Evolutionary conservation across 2,113 vertebrate genomes (phyloP), one percentile per base, ranked within the genome.

Genomic region (Megaceryle maxima): DNA sequence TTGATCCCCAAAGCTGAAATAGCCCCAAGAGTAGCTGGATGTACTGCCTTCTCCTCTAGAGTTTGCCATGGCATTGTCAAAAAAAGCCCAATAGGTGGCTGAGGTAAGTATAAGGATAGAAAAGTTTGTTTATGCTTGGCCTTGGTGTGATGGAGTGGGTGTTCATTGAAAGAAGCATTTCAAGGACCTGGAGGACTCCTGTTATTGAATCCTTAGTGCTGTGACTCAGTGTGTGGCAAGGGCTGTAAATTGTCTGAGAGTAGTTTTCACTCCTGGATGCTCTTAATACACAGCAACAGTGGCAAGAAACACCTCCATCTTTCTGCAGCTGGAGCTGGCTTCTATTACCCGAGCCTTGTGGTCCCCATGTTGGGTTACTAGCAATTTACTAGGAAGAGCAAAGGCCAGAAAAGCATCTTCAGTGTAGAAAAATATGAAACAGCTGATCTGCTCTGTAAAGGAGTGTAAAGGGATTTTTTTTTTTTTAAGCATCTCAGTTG

Each of bases 151-250:
- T 94, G 92, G 88, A 96, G 95, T 94, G 92, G 92, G 64, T 94
- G 80, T 77, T 96, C 90, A 84, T 90, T 92, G 94, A 93, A 94
- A 96, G 92, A 68, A 95, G 92, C 91, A 24, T 81, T 95, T 97
- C 86, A 90, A 95, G 95, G 92, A 96, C 92, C 91, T 88, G 90
- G 76, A 97, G 89, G 95, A 86, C 76, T 93, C 93, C 93, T 53
- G 56, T 92, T 93, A 90, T 81, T 94, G 88, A 94, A 96, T 90
- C 90, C 90, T 90, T 83, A 28, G 70, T 59, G 81, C 89, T 68
- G 66, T 92, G 93, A 90, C 93, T 95, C 90, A 68, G 76, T 91
- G 90, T 92, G 95, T 87, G 88, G 96, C 88, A 94, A 96, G 62
- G 73, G 53, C 94, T 95, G 88, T 95, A 95, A 96, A 95, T 96